phyloP scores from a whole-genome alignment of 2,888 invertebrate species.

The Nudaria mundana region DNA sequence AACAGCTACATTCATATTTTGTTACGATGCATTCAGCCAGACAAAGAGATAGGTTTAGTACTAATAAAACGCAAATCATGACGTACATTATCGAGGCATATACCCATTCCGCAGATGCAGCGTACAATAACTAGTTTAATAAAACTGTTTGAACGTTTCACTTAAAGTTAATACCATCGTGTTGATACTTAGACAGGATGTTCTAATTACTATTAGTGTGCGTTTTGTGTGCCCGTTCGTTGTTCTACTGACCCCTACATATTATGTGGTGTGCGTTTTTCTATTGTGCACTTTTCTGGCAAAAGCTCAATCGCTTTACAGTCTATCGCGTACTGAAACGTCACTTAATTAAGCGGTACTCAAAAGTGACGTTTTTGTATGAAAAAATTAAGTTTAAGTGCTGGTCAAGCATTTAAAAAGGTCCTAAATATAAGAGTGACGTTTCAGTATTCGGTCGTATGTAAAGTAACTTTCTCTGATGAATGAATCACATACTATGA shows the following conservation, averaged over 20 bases:
- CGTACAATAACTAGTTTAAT: background rate
- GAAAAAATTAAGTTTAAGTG: no score
- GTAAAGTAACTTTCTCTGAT: no score
- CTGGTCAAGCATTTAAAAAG: no score
- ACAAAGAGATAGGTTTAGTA: no score
- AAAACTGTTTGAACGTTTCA: background rate
- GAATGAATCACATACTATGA: no score
- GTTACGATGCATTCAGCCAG: no score
- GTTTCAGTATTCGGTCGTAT: no score
- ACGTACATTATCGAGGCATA: background rate
- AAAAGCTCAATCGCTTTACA: background rate
- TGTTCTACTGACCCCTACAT: slow-evolving; percentile 23
- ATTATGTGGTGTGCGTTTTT: background rate
- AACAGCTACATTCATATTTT: no score
- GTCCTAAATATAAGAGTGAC: no score
- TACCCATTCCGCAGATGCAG: background rate
- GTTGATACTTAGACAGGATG: slow-evolving; percentile 24
- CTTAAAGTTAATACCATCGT: slow-evolving; percentile 9
- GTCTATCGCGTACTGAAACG: background rate
- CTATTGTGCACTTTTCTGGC: background rate
- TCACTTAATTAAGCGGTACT: no score
- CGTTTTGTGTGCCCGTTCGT: slow-evolving; percentile 13
- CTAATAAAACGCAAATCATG: background rate
- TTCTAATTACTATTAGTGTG: slow-evolving; percentile 17
- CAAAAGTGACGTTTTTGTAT: no score